phyloP scores from a whole-genome alignment of 2,113 vertebrate genomes.

The Heptranchias perlo region DNA sequence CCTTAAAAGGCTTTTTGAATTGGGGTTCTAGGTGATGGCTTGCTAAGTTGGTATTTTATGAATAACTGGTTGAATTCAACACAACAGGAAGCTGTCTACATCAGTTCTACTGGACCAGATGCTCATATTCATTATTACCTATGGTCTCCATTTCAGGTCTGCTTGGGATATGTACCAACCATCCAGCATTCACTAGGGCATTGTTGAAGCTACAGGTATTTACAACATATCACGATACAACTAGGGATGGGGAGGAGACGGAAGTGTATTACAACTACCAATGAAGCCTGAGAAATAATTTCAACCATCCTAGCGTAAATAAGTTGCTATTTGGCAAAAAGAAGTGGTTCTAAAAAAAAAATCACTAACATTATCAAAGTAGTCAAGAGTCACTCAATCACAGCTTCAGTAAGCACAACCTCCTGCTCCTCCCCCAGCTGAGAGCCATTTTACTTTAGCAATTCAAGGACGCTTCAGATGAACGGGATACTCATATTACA shows the following conservation, averaged over 20 bases:
- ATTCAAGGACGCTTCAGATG: background rate
- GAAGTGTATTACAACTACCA: background rate
- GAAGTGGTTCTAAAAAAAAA: background rate
- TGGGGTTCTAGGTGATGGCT: too few relatives aligned
- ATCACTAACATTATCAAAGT: background rate
- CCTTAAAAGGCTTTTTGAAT: too few relatives aligned
- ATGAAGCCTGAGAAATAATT: background rate
- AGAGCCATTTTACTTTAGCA: background rate
- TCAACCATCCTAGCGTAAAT: background rate
- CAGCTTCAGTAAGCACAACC: background rate
- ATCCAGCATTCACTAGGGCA: background rate
- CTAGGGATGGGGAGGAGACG: background rate
- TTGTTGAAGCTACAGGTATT: background rate
- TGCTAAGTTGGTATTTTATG: too few relatives aligned
- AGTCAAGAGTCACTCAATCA: background rate
- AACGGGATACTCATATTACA: background rate
- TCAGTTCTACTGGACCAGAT: too few relatives aligned
- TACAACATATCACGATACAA: background rate
- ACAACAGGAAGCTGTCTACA: too few relatives aligned
- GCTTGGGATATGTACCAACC: background rate
- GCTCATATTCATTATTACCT: background rate
- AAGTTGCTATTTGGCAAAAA: background rate
- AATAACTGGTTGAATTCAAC: too few relatives aligned
- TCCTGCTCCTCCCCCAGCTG: background rate
- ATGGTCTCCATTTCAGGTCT: background rate